Evolutionary conservation across 2,797 vertebrate genomes (phyloP), one percentile per base, ranked within the genome.

Genomic region (Bryconaethiops microstoma): DNA sequence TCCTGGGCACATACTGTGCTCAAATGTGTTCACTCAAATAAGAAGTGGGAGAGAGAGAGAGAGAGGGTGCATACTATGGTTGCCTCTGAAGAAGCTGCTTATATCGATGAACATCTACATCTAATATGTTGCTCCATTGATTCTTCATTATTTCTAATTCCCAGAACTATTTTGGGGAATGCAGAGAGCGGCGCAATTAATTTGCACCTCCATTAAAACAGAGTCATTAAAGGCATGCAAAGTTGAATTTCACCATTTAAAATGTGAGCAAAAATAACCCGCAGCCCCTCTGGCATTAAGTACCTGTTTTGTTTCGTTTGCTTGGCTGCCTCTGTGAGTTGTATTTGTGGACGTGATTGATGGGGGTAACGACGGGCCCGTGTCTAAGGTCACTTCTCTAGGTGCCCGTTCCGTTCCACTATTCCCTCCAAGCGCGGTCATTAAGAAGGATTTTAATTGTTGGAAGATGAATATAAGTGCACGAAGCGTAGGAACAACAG

Each of bases 81-180:
- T 62, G 63, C 42, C 64, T 29, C 64, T 68, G 60, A 7, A 23
- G 82, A 7, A 52, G 1, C 25, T 79, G 57, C 54, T 13, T 81
- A 78, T 88, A 90, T 89, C 89, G 89, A 92, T 89, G 88, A 92
- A 91, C 89, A 90, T 92, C 89, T 90, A 87, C 85, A 90, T 88
- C 89, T 90, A 92, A 94, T 94, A 93, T 92, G 91, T 91, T 92
- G 92, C 92, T 91, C 87, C 90, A 92, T 93, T 94, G 93, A 93
- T 92, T 93, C 87, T 91, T 91, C 89, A 89, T 95, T 91, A 91
- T 92, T 91, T 78, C 85, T 86, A 89, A 88, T 90, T 92, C 91
- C 89, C 86, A 39, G 54, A 86, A 88, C 83, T 77, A 69, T 90
- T 91, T 85, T 29, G 52, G 16, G 71, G 81, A 87, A 77, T 73